Conservation (phyloP, 2,113 vertebrate genomes). For the Otocyon megalotis region DNA sequence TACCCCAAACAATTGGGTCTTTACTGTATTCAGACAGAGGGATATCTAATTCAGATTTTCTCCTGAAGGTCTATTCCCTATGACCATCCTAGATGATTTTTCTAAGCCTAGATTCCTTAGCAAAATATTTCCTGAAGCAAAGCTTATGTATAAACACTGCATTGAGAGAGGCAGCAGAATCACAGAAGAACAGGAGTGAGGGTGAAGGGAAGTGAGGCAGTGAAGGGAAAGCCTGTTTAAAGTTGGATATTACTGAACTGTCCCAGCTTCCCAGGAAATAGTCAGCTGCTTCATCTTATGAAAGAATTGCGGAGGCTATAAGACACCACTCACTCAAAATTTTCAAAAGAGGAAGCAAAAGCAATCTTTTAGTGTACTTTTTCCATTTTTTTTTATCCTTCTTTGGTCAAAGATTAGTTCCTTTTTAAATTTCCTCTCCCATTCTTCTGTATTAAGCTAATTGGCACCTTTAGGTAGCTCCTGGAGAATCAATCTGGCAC, state of each 20-base stretch:
- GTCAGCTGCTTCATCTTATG: neutral
- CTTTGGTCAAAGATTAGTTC: neutral
- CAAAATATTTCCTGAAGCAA: neutral
- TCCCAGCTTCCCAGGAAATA: neutral
- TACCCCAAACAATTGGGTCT: neutral
- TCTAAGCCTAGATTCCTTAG: neutral
- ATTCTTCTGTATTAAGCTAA: neutral
- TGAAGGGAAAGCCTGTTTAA: neutral
- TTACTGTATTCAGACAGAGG: neutral
- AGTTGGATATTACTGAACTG: neutral
- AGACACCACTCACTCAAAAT: neutral
- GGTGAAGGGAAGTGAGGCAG: neutral
- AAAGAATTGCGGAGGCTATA: neutral
- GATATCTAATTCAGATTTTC: neutral
- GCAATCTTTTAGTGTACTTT: neutral
- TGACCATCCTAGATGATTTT: neutral
- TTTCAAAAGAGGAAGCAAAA: neutral
- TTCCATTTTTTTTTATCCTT: neutral
- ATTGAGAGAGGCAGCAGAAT: neutral
- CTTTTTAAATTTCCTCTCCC: neutral
- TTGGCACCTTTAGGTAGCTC: neutral
- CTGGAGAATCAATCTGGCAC: rapidly evolving
- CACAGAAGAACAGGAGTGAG: neutral
- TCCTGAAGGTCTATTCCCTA: neutral
- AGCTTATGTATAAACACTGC: neutral